Evolutionary conservation across 1,140 invertebrate species (phyloP).

Genomic region (Hylyphantes graminicola): DNA sequence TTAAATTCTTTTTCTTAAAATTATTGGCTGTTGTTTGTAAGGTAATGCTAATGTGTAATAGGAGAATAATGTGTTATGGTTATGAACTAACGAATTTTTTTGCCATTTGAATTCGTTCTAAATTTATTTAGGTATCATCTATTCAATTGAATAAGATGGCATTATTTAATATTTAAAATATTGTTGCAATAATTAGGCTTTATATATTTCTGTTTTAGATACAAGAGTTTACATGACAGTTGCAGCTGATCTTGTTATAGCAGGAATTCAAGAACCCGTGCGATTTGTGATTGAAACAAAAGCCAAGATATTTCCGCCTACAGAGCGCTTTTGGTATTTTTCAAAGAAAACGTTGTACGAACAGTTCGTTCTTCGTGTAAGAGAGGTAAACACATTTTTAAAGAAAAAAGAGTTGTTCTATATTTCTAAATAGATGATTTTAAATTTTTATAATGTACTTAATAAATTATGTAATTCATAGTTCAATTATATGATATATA

Average conservation of each 20-base stretch:
- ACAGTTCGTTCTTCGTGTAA: constrained; percentile 88
- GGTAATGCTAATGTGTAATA: no score
- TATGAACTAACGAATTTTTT: no score
- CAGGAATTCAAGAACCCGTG: constrained; percentile 92
- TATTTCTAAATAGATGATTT: neutral
- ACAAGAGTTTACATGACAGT: constrained; percentile 89
- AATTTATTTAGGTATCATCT: no score
- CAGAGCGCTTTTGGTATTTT: constrained; percentile 84
- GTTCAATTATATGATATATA: neutral
- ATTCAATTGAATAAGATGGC: no score
- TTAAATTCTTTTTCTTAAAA: no score
- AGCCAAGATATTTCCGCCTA: constrained; percentile 86
- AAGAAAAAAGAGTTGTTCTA: neutral
- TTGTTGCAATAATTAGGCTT: neutral
- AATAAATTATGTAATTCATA: no score
- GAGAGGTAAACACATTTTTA: constrained; percentile 72
- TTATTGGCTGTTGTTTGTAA: no score
- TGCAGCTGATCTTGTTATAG: constrained; percentile 93
- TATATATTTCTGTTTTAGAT: constrained; percentile 68
- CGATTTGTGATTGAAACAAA: constrained; percentile 93
- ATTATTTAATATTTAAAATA: no score
- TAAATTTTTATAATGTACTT: neutral
- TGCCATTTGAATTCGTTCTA: no score
- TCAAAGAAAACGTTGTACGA: constrained; percentile 85
- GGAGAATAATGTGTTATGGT: no score